Percentiles rank a stretch among this genome's conserved stretches.
Evolutionary conservation across 64 coral and sea anemone genomes (phyloP).

Genomic region (Hydrozoanthus tunicans): DNA sequence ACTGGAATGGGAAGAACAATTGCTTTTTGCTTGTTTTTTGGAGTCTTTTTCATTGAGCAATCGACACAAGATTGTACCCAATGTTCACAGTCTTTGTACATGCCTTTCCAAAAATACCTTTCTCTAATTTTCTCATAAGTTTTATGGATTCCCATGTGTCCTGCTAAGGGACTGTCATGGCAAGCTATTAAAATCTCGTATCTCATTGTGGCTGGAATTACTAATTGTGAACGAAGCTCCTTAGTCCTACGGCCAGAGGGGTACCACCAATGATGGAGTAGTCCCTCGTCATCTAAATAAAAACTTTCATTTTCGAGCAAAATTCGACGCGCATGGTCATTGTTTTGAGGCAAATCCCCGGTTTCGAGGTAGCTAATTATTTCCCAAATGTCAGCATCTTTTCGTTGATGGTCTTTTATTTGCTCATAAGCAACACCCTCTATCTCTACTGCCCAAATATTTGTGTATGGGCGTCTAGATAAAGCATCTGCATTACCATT

Average conservation of each 20-base stretch:
- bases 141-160: conserved; percentile 17
- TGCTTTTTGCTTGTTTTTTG: neutral
- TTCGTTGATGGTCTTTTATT: neutral
- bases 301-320: neutral
- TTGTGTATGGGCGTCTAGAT: neutral
- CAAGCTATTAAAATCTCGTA: neutral
- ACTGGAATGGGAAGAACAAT: conserved; percentile 12
- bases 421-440: neutral
- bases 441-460: neutral
- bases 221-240: neutral
- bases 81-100: conserved; percentile 5
- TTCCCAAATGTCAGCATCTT: neutral
- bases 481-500: too few species aligned
- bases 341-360: neutral
- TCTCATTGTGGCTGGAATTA: neutral
- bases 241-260: too few species aligned
- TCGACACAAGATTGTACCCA: neutral
- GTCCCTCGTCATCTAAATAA: neutral
- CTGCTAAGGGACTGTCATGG: neutral
- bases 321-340: neutral
- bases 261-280: neutral
- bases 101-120: conserved; percentile 20
- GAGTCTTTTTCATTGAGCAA: conserved; percentile 50
- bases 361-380: neutral
- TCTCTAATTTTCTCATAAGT: conserved; percentile 35